phyloP scores from a whole-genome alignment of 1,140 invertebrate species.

The Delia radicum region DNA sequence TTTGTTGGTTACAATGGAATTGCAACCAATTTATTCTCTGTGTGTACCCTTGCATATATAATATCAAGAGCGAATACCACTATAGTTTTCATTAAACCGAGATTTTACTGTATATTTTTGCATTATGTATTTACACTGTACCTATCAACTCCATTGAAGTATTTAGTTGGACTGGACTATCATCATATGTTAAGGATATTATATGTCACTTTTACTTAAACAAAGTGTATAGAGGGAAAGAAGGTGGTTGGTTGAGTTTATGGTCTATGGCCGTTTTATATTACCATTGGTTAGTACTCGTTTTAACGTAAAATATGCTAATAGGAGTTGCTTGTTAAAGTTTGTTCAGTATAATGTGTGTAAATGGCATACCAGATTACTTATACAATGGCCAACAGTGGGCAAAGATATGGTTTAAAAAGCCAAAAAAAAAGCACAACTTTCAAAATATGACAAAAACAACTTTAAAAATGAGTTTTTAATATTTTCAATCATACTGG shows the following conservation, averaged over 20 bases:
- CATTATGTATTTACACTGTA: neutral
- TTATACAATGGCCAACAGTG: neutral
- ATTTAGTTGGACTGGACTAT: neutral
- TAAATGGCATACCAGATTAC: neutral
- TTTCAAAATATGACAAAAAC: no score
- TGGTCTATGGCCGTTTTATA: neutral
- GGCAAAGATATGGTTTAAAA: no score
- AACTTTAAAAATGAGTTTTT: no score
- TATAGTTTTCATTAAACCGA: no score
- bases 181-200: neutral
- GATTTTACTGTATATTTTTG: no score
- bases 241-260: neutral
- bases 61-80: no score
- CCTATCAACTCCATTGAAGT: neutral
- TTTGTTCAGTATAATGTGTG: neutral
- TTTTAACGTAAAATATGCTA: constrained; percentile 17
- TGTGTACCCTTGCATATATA: no score
- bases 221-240: neutral
- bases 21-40: no score
- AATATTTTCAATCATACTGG: no score
- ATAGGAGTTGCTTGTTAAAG: constrained; percentile 7
- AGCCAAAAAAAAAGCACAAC: no score
- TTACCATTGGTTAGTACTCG: neutral
- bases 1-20: no score
- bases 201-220: constrained; percentile 14